Percentiles rank a stretch among this genome's conserved stretches.
phyloP scores from a whole-genome alignment of 2,888 invertebrate species.

The Podotricha telesiphe region DNA sequence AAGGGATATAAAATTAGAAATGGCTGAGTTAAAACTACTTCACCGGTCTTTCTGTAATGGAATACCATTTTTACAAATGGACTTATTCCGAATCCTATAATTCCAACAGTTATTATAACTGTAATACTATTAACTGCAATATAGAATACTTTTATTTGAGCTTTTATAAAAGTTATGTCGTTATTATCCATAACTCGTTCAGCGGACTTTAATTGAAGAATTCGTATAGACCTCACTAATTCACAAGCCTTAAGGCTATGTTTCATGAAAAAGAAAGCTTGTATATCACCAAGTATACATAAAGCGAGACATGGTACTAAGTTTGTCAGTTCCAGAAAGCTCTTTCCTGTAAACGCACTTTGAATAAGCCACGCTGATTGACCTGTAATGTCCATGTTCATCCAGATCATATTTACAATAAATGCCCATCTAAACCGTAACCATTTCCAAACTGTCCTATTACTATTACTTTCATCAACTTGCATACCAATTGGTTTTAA shows the following conservation, averaged over 20 bases:
- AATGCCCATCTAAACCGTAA: conserved; percentile 11
- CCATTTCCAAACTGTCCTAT: background rate
- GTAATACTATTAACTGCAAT: conserved; percentile 17
- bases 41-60: conserved; percentile 51
- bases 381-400: background rate
- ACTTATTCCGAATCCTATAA: conserved; percentile 26
- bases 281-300: conserved; percentile 21
- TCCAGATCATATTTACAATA: conserved; percentile 4
- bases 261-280: conserved; percentile 22
- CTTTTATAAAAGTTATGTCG: conserved; percentile 18
- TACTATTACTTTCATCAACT: conserved; percentile 11
- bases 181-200: background rate
- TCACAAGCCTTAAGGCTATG: conserved; percentile 11
- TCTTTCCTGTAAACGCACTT: conserved; percentile 4
- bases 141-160: conserved; percentile 22
- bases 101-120: background rate
- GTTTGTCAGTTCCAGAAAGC: conserved; percentile 28
- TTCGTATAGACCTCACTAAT: conserved; percentile 18
- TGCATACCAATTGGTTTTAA: conserved; percentile 23
- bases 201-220: conserved; percentile 8
- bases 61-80: conserved; percentile 10
- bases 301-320: conserved; percentile 28
- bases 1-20: conserved; percentile 60
- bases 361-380: conserved; percentile 11
- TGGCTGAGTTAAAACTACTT: conserved; percentile 53